Evolutionary conservation across 2,888 invertebrate species (phyloP), one percentile per base, ranked within the genome.

Genomic region (Philopedon plagiatum): DNA sequence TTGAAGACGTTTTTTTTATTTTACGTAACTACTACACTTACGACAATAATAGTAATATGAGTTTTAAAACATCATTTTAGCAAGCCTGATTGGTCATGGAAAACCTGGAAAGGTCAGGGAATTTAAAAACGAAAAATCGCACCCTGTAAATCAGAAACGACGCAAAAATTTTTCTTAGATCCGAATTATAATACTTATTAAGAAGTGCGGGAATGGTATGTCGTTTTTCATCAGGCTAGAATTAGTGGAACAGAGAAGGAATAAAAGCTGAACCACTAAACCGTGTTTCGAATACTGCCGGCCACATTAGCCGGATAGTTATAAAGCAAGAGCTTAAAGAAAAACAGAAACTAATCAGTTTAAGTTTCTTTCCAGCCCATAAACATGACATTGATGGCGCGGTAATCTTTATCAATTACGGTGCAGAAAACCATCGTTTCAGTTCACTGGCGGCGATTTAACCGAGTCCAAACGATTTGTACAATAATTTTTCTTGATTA

Each of bases 401-500:
- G 68, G 61, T 68, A 68, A 68, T 68, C 68, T 68, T 68, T 68
- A 68, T 68, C 68, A 68, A 68, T 68, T 68, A 68, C 68, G 51
- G 68, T 54, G 61, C 68, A 68, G 68, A 68, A 68, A 51, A 68
- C 39, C 68, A 68, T 61, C 68, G 66, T 66, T 66, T 66, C 66
- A 58, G 58, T 66, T 68, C 68, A 68, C 68, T 68, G 34, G 61
- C 39, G 60, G 67, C 68, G 46, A 68, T 68, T 68, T 68, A 51
- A 61, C 39, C 68, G 68, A 61, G 51, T 68, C 68, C 44, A 63
- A 65, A 63, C 46, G 72, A 71, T 75, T 71, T 71, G 74, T 71
- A 70, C 75, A 75, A 75, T 67, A 71, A 71, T 70, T 75, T 75
- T 75, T 75, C 76, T 76, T 64, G 76, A 77, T 77, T 74, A 61